Evolutionary conservation across 2,113 vertebrate genomes (phyloP), one percentile per base, ranked within the genome.

Genomic region (Porphyrio hochstetteri): DNA sequence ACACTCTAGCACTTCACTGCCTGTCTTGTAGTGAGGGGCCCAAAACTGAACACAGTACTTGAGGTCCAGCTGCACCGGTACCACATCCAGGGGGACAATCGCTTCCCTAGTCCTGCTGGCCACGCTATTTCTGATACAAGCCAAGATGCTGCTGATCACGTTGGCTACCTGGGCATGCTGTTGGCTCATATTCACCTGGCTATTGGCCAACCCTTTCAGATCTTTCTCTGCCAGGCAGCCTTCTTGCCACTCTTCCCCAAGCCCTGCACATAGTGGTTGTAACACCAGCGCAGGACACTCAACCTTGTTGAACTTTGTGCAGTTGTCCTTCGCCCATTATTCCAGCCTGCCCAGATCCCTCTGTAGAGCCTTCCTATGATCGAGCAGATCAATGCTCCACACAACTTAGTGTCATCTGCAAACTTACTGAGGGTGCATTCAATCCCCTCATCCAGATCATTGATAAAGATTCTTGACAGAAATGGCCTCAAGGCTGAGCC

Each of bases 291-390:
- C 40, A 75, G 55, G 72, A 59, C 10, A 6, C 24, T 36, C 28
- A 9, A 21, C 36, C 21, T 74, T 56, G 16, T 35, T 59, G 33
- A 59, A 28, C 10, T 13, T 57, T 33, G 35, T 35, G 14, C 31
- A 8, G 1, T 20, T 75, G 31, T 16, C 17, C 31, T 46, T 1
- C 2, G 40, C 23, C 31, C 24, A 16, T 35, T 1, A 4, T 44
- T 59, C 17, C 24, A 44, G 31, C 31, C 13, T 75, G 31, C 46
- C 24, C 40, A 28, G 48, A 8, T 28, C 27, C 20, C 11, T 42
- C 52, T 56, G 38, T 5, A 18, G 17, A 8, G 48, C 68, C 35
- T 36, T 29, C 9, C 27, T 70, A 16, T 38, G 11, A 8, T 56
- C 7, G 13, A 14, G 36, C 20, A 74, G 29, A 42, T 33, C 18